Evolutionary conservation across 2,888 invertebrate genomes (phyloP), one percentile per base, ranked within the genome.

Genomic region (Agrotis ipsilon): DNA sequence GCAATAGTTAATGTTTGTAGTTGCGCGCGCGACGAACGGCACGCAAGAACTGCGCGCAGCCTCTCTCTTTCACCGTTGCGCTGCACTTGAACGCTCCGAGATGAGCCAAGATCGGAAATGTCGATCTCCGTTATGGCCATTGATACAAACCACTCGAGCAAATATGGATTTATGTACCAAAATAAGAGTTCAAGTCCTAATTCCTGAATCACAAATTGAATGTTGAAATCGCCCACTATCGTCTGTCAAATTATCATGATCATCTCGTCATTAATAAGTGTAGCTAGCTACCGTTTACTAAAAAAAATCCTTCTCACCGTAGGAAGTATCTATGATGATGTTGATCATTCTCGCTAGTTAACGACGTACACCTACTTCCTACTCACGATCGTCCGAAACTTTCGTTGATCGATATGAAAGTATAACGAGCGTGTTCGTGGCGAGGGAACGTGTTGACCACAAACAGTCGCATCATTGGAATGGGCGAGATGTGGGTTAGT

Each of bases 341-440:
- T 72, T 75, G 78, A 78, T 79, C 69, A 73, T 79, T 80, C 63
- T 83, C 65, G 55, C 73, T 68, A 75, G 72, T 76, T 72, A 73
- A 75, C 68, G 66, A 78, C 72, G 68, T 75, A 80, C 86, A 86
- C 86, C 87, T 88, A 89, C 88, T 88, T 89, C 88, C 89, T 87
- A 88, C 89, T 90, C 88, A 86, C 86, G 87, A 88, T 86, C 87
- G 85, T 87, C 89, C 87, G 86, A 87, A 93, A 94, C 93, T 94
- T 95, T 95, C 94, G 89, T 92, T 92, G 90, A 93, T 94, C 92
- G 89, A 93, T 92, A 92, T 90, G 94, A 95, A 95, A 95, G 95
- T 95, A 93, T 94, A 94, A 93, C 94, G 92, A 94, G 92, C 92
- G 92, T 94, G 91, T 94, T 94, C 92, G 83, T 80, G 80, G 82